Conservation (phyloP, 2,113 vertebrate genomes). For the Tylochromis polylepis region DNA sequence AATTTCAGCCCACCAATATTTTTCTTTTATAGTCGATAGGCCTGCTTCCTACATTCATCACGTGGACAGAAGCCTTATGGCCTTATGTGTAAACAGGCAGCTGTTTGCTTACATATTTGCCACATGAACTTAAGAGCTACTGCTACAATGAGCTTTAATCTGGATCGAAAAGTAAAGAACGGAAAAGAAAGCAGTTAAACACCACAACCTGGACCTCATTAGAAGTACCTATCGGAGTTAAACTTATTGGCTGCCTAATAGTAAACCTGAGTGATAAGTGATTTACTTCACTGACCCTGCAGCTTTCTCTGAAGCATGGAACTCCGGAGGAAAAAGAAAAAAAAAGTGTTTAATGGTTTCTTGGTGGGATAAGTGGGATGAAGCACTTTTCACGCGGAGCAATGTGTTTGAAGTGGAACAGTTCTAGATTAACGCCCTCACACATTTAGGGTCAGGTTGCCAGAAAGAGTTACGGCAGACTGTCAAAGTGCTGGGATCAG, state of each 20-base stretch:
- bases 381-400: slow-evolving; percentile 1
- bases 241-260: slow-evolving; percentile 31
- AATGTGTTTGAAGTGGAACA: slow-evolving; percentile 43
- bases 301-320: slow-evolving; percentile 14
- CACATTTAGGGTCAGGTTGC: slow-evolving; percentile 28
- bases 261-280: slow-evolving; percentile 41
- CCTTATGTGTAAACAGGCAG: not conserved
- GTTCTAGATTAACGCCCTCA: slow-evolving; percentile 25
- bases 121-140: not conserved
- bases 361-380: slow-evolving; percentile 7
- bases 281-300: slow-evolving; percentile 45
- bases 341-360: slow-evolving; percentile 38
- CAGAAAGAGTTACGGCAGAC: slow-evolving; percentile 28
- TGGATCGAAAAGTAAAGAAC: not conserved
- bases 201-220: slow-evolving; percentile 44
- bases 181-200: not conserved
- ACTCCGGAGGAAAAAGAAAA: not conserved
- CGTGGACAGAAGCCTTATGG: not conserved
- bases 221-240: slow-evolving; percentile 21
- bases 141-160: not conserved
- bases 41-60: not conserved
- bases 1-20: not conserved
- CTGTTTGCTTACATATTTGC: not conserved
- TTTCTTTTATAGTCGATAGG: not conserved
- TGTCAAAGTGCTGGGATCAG: slow-evolving; percentile 8